A percentile compares a stretch with the other conserved stretches of the same genome.
Evolutionary conservation across 2,888 invertebrate genomes (phyloP).

Genomic region (Encarsia formosa): DNA sequence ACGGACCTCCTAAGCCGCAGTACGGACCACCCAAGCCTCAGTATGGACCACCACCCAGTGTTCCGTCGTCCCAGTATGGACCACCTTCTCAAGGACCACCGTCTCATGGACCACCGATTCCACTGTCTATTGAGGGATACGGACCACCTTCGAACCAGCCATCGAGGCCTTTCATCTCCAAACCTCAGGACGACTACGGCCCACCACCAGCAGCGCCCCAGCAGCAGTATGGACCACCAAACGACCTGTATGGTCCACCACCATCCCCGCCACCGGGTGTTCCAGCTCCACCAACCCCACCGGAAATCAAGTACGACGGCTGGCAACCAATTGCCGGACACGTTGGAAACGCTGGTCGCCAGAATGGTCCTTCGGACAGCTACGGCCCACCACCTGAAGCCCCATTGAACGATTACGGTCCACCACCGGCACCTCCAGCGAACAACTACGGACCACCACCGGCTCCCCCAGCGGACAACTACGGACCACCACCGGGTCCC

Average conservation of each 20-base stretch:
- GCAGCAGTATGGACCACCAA: constrained; percentile 50
- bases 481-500: constrained; percentile 50
- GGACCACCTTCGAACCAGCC: constrained; percentile 39
- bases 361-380: constrained; percentile 9
- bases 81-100: constrained; percentile 37
- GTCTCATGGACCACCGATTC: constrained; percentile 40
- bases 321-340: constrained; percentile 83
- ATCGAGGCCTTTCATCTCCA: constrained; percentile 28
- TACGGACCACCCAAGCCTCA: constrained; percentile 54
- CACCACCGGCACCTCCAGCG: background rate
- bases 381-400: constrained; percentile 28
- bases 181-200: constrained; percentile 39
- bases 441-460: constrained; percentile 14
- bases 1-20: constrained; percentile 37
- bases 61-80: constrained; percentile 33
- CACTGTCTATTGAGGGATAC: constrained; percentile 43
- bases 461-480: constrained; percentile 10
- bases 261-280: constrained; percentile 66
- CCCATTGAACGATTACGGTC: background rate
- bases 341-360: constrained; percentile 41
- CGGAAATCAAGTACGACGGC: constrained; percentile 75
- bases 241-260: constrained; percentile 58
- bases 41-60: constrained; percentile 41
- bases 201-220: constrained; percentile 29
- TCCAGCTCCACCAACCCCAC: constrained; percentile 71